These are phyloP conservation scores for Darevskia nairensis DNA, from an alignment of 2,797 vertebrate species.

Conservation along the genomic window DNA sequence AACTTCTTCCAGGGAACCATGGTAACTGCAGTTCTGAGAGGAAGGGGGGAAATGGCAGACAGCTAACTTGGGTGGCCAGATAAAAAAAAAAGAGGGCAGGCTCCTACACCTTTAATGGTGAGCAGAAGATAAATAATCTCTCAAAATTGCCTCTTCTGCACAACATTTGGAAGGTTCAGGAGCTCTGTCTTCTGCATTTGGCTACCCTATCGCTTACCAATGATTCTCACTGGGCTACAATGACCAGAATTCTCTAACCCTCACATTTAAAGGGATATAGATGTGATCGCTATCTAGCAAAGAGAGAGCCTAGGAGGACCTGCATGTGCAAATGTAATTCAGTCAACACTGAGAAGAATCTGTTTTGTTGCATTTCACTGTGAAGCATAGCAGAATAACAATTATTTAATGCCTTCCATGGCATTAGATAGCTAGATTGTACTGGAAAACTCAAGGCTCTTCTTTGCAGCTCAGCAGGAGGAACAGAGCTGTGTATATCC, in stretches of 20 bases:
- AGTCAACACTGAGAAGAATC: not conserved
- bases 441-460: too few relatives aligned
- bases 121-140: too few relatives aligned
- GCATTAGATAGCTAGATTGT: not conserved
- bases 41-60: not conserved
- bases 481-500: not conserved
- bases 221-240: not conserved
- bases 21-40: not conserved
- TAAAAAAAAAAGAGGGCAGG: too few relatives aligned
- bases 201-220: too few relatives aligned
- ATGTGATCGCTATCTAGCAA: not conserved
- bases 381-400: not conserved
- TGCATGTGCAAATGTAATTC: not conserved
- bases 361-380: not conserved
- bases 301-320: not conserved
- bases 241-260: not conserved
- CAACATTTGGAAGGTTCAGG: too few relatives aligned
- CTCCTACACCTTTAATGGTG: too few relatives aligned
- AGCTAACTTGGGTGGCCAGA: not conserved
- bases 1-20: not conserved
- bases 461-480: not conserved
- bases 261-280: not conserved
- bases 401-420: slow-evolving; percentile 2
- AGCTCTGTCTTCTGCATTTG: too few relatives aligned
- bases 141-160: too few relatives aligned